These are phyloP conservation scores for Hemicordylus capensis DNA, from an alignment of 2,113 vertebrate genomes.

Conservation along the genomic window DNA sequence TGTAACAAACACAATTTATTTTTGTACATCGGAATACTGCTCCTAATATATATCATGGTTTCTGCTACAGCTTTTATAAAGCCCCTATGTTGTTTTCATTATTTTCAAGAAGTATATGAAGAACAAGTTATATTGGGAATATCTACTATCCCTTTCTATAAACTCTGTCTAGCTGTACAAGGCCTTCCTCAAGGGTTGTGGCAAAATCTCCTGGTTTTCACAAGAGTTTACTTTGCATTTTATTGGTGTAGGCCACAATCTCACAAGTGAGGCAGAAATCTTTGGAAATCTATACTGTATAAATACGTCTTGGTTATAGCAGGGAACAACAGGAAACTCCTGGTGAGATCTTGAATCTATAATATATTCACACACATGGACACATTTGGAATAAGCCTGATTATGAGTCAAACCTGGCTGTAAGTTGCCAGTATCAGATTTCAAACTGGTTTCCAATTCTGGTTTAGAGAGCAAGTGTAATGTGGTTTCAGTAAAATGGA, in stretches of 20 bases:
- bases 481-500: rapidly evolving
- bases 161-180: not conserved
- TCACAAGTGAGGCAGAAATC: not conserved
- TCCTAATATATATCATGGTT: not conserved
- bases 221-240: not conserved
- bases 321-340: not conserved
- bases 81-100: not conserved
- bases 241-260: not conserved
- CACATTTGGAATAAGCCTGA: not conserved
- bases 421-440: rapidly evolving
- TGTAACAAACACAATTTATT: not conserved
- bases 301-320: too few relatives aligned
- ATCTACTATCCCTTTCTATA: not conserved
- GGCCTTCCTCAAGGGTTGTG: not conserved
- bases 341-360: not conserved
- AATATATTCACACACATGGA: not conserved
- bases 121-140: not conserved
- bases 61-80: not conserved
- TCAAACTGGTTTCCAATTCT: rapidly evolving
- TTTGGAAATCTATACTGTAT: not conserved
- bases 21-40: not conserved
- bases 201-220: not conserved
- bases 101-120: not conserved
- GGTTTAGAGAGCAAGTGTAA: not conserved
- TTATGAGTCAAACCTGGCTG: not conserved